phyloP scores from a whole-genome alignment of 2,888 invertebrate species.

The Strigamia crassipes region DNA sequence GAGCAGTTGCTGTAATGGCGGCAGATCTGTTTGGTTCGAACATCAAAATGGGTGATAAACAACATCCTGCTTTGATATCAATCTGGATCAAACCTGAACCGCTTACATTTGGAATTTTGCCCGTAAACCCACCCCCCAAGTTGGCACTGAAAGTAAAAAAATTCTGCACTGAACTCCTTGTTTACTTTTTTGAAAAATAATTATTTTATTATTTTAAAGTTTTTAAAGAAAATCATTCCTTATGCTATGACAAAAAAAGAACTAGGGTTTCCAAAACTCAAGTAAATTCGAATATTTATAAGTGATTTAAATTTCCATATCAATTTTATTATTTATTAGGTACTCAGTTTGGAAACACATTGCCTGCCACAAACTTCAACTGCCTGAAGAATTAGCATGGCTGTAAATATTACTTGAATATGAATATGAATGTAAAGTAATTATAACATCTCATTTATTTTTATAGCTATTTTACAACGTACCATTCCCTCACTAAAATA shows the following conservation, averaged over 20 bases:
- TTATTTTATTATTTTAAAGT: constrained; percentile 42
- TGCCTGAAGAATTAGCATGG: constrained; percentile 49
- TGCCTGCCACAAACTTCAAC: constrained; percentile 49
- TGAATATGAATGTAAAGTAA: background rate
- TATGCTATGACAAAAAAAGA: constrained; percentile 46
- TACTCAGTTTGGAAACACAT: constrained; percentile 50
- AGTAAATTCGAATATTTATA: constrained; percentile 18
- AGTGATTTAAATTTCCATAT: background rate
- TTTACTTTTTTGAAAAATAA: background rate
- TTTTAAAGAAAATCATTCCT: constrained; percentile 48
- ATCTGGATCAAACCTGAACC: constrained; percentile 49
- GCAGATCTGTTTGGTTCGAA: background rate
- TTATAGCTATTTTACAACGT: background rate
- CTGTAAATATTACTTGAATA: constrained; percentile 29
- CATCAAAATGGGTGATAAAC: background rate
- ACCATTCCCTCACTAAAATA: constrained; percentile 43
- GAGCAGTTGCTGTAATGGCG: background rate
- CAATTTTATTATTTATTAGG: constrained; percentile 21
- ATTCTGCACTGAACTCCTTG: too few relatives aligned
- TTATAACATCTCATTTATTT: background rate
- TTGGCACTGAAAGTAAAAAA: constrained; percentile 44
- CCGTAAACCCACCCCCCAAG: constrained; percentile 45
- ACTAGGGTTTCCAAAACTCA: constrained; percentile 49
- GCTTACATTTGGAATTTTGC: constrained; percentile 46
- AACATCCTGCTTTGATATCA: background rate